Evolutionary conservation across 2,888 invertebrate species (phyloP).

Genomic region (Campoplex nolae): DNA sequence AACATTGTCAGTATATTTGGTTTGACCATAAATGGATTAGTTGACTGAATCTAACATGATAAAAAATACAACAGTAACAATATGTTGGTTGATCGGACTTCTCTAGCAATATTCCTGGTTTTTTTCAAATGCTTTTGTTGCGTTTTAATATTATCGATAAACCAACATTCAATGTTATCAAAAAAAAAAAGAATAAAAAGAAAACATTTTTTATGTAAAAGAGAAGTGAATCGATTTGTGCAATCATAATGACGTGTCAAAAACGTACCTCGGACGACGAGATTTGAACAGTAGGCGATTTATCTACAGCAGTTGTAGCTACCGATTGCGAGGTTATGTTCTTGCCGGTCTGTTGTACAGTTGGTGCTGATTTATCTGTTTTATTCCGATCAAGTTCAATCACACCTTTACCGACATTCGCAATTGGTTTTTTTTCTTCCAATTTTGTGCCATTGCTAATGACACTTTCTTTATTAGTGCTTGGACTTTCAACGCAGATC

Average conservation of each 20-base stretch:
- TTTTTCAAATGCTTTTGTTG: not conserved
- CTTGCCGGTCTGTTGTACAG: slow-evolving; percentile 33
- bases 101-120: not conserved
- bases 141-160: not conserved
- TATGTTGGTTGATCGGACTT: not conserved
- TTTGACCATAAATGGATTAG: not conserved
- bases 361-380: not conserved
- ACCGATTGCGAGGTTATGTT: slow-evolving; percentile 56
- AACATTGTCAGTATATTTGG: not conserved
- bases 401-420: not conserved
- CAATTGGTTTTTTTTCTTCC: slow-evolving; percentile 4
- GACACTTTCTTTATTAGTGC: slow-evolving; percentile 4
- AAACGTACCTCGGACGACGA: slow-evolving; percentile 49
- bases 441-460: not conserved
- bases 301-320: not conserved
- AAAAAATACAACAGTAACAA: no score
- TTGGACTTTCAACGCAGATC: slow-evolving; percentile 52
- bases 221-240: not conserved
- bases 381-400: slow-evolving; percentile 25
- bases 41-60: not conserved
- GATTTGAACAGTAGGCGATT: not conserved
- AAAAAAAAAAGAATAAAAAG: not conserved
- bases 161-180: not conserved
- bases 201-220: not conserved
- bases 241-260: not conserved